These are phyloP conservation scores for Oceanodroma tethys DNA, from an alignment of 2,113 vertebrate species.

Conservation along the genomic window DNA sequence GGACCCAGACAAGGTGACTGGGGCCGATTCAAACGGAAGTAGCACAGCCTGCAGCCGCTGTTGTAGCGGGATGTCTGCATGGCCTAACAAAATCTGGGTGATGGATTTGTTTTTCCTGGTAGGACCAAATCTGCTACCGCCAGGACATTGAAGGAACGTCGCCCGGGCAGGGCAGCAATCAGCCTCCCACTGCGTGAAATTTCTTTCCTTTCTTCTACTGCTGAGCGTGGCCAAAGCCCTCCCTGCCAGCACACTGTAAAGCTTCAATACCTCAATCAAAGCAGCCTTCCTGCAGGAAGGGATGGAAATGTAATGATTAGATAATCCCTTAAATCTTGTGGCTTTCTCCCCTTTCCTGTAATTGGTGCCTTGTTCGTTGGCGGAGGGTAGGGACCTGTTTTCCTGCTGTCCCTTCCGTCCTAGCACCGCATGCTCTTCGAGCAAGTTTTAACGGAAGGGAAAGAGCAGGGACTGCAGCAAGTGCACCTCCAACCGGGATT, in stretches of 20 bases:
- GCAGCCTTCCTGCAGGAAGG: neutral
- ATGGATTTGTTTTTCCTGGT: neutral
- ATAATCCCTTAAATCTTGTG: neutral
- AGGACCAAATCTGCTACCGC: rapidly evolving
- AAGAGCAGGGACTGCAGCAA: neutral
- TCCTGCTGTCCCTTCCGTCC: neutral
- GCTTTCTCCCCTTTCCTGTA: neutral
- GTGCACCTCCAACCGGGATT: neutral
- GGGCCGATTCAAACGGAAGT: neutral
- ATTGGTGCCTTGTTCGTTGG: neutral
- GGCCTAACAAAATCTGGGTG: neutral
- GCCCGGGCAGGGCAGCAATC: slow-evolving; percentile 20
- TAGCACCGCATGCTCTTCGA: rapidly evolving
- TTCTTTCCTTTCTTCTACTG: neutral
- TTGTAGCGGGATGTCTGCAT: rapidly evolving
- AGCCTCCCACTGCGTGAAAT: slow-evolving; percentile 6
- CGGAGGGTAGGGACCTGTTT: neutral
- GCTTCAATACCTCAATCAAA: slow-evolving; percentile 50
- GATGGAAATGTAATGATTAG: neutral
- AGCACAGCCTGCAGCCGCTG: rapidly evolving
- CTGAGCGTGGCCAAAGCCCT: neutral
- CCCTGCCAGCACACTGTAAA: neutral
- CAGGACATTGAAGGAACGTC: neutral
- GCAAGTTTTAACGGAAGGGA: neutral
- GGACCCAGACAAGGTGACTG: neutral